Conservation (phyloP, 2,888 invertebrate species). For the Caenorhabditis japonica region DNA sequence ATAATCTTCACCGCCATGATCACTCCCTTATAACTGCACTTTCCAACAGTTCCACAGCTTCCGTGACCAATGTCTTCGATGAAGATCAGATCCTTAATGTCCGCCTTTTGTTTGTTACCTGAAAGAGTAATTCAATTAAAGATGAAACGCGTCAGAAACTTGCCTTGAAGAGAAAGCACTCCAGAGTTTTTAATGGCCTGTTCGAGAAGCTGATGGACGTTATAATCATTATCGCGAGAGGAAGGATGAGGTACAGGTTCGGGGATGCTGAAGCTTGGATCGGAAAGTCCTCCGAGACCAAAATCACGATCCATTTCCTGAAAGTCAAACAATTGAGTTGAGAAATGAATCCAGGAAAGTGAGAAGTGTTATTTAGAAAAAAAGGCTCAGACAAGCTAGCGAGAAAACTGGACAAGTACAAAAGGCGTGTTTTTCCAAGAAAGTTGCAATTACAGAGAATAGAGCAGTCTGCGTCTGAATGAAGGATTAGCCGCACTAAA, state of each 20-base stretch:
- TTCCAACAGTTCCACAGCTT: slow-evolving; percentile 96
- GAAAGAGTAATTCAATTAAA: not conserved
- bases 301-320: slow-evolving; percentile 1
- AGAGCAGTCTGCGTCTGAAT: not conserved
- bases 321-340: no score
- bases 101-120: slow-evolving; percentile 20
- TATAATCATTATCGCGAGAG: slow-evolving; percentile 23
- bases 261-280: not conserved
- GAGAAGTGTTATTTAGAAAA: no score
- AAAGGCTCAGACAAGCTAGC: no score
- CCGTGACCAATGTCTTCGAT: slow-evolving; percentile 78
- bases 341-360: no score
- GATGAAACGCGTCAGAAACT: not conserved
- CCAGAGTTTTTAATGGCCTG: slow-evolving; percentile 32
- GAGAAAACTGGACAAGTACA: not conserved
- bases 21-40: slow-evolving; percentile 83
- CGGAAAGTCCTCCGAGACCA: slow-evolving; percentile 15
- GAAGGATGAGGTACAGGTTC: slow-evolving; percentile 13
- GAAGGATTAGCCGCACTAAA: slow-evolving; percentile 12
- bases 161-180: slow-evolving; percentile 12
- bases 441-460: slow-evolving; percentile 13
- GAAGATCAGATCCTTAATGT: slow-evolving; percentile 74
- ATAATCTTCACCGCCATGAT: slow-evolving; percentile 81
- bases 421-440: slow-evolving; percentile 11
- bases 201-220: slow-evolving; percentile 10